Evolutionary conservation across 2,113 vertebrate species (phyloP), one percentile per base, ranked within the genome.

Genomic region (Grammomys dolichurus): DNA sequence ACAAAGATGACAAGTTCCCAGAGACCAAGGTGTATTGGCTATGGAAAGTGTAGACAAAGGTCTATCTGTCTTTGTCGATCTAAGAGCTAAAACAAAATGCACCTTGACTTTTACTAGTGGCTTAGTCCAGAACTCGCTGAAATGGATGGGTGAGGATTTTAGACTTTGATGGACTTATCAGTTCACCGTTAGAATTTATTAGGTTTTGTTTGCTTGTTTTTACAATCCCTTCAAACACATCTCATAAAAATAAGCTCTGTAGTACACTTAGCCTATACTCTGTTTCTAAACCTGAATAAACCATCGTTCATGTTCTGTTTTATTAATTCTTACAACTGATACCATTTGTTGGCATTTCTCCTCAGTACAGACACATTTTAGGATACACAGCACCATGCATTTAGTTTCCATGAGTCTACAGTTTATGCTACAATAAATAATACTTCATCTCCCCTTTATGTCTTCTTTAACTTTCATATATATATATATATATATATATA

Each of bases 211-310:
- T 88, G 24, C 36, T 76, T 85, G 17, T 69, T 92, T 85, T 94
- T n/a, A 94, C 3, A 81, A 72, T 5, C 13, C 14, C 56, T 96
- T 84, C 89, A 94, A 85, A 84, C n/a, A 14, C 51, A 46, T 75
- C 8, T 84, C 54, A 65, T 76, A 75, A 85, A 93, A 85, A 82
- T 0, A 80, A 43, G 6, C 33, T 3, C 14, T 80, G 65, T 31
- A 36, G 40, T 90, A 20, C 14, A 56, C 70, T n/a, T 87, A 54
- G 2, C 6, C 36, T n/a, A n/a, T 2, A 60, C 4, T 7, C 0
- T 9, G 54, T 95, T 81, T 77, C 4, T 5, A 14, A 67, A 77
- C 40, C 16, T 43, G 46, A 14, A 69, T 65, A 72, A 95, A 40
- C 3, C 70, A 85, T 0, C 43, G 2, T n/a, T 54, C 5, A 33